Base-by-base conservation (phyloP, 1,140 invertebrate species). In the Orchesella cincta region DNA sequence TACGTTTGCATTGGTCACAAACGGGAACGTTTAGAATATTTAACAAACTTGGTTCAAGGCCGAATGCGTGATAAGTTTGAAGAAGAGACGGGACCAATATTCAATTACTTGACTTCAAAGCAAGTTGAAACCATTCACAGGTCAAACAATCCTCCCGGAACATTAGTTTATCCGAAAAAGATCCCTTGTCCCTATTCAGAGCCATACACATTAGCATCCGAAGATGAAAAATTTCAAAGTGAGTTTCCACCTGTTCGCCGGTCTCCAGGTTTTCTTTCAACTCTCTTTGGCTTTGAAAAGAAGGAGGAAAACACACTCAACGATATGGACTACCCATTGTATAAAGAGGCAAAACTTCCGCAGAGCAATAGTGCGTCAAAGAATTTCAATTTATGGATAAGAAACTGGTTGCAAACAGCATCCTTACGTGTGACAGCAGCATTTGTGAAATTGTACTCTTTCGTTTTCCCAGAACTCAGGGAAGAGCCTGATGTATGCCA, bases 181-280 rank as follows among this genome's bases (percentile, higher is more conserved):
- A 20, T 33, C 3, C 35, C 28, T 14, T 80, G 79, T 52, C 36
- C 46, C 2, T 33, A 57, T 8, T n/a, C 29, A 8, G 34, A 5
- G 26, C 39, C 52, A 28, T 35, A 31, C 3, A 18, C 26, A 0
- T 23, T 75, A 8, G 18, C 20, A 12, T 31, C 8, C 14, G 62
- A 31, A 14, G 80, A 81, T 46, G 77, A 81, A 75, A 26, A 62
- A 0, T 75, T 81, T 57, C 71, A 78, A 26, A 33, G 23, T 8
- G 33, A 28, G 33, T 77, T 79, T 20, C 80, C 80, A 51, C 0
- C 62, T 5, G 35, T 71, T 0, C 2, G n/a, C 0, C 54, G 75
- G 26, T 36, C 33, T n/a, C 23, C 75, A 23, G 80, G 80, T 0
- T 81, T 57, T 51, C n/a, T 81, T 1, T 36, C 35, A 1, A 57